Conservation (phyloP, 53 echinoderm and acorn worm genomes). For the Echinarachnius parma region DNA sequence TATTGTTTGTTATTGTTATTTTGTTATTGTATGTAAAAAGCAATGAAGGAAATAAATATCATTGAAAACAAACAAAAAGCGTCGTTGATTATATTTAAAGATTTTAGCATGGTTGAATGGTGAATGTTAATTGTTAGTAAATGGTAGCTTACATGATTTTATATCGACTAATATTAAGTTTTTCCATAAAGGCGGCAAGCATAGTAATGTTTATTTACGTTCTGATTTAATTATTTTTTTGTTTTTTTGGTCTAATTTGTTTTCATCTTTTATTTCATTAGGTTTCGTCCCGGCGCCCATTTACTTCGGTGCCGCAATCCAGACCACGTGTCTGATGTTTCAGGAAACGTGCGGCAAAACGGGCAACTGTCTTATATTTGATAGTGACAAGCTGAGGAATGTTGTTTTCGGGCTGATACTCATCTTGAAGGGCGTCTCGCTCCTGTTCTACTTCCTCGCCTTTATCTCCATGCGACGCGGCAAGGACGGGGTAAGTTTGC, state of each 20-base stretch:
- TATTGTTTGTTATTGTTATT: too few species aligned
- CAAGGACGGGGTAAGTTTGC: neutral
- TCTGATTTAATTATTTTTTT: neutral
- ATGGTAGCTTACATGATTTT: neutral
- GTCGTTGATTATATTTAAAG: too few species aligned
- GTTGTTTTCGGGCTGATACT: neutral
- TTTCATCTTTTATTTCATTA: neutral
- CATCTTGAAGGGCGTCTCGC: neutral
- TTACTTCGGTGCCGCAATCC: too few species aligned
- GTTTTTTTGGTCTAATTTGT: neutral
- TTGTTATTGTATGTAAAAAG: too few species aligned
- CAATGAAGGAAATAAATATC: too few species aligned
- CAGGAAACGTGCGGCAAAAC: constrained; percentile 2
- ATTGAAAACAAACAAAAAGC: too few species aligned
- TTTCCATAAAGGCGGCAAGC: too few species aligned
- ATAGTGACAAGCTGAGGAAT: neutral
- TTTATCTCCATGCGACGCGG: neutral
- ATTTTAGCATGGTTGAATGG: too few species aligned
- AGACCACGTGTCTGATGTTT: neutral
- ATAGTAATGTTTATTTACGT: neutral
- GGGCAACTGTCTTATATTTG: constrained; percentile 1
- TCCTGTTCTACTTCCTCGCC: neutral
- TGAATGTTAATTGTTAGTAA: neutral
- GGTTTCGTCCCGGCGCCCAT: too few species aligned
- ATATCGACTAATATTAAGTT: neutral